A percentile compares a stretch with the other conserved stretches of the same genome.
phyloP scores from a whole-genome alignment of 2,888 invertebrate genomes.

The Drosophila monieri region DNA sequence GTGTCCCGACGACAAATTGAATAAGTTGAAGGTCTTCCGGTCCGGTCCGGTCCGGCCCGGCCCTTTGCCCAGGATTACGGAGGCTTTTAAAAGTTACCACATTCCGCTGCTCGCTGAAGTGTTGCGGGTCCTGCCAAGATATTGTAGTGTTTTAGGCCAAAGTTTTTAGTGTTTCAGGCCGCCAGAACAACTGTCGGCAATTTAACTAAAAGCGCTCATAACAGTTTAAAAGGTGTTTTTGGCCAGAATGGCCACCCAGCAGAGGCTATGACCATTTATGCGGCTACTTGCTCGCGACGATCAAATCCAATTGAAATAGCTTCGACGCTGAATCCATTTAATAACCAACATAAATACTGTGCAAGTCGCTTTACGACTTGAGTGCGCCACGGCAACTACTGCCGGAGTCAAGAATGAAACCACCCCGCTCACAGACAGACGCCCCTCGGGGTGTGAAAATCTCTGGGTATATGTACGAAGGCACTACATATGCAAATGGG shows the following conservation, averaged over 20 bases:
- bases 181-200: constrained; percentile 48
- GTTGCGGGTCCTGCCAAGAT: constrained; percentile 57
- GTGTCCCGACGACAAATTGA: constrained; percentile 56
- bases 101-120: constrained; percentile 40
- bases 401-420: constrained; percentile 41
- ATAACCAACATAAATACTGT: constrained; percentile 76
- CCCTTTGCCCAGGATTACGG: constrained; percentile 30
- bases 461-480: background rate
- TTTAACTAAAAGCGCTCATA: constrained; percentile 73
- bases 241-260: constrained; percentile 40
- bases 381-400: constrained; percentile 58
- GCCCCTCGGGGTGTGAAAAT: constrained; percentile 1
- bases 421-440: constrained; percentile 21
- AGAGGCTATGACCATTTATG: constrained; percentile 66
- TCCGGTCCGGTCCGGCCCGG: constrained; percentile 2
- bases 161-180: constrained; percentile 40
- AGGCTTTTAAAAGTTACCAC: constrained; percentile 51
- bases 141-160: constrained; percentile 65
- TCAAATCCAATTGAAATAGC: constrained; percentile 77
- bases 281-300: constrained; percentile 52
- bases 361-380: constrained; percentile 76
- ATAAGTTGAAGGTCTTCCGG: constrained; percentile 55
- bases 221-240: constrained; percentile 72
- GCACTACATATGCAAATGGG: constrained; percentile 48
- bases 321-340: constrained; percentile 72